Evolutionary conservation across 2,888 invertebrate genomes (phyloP), one percentile per base, ranked within the genome.

Genomic region (Auanema sp.): DNA sequence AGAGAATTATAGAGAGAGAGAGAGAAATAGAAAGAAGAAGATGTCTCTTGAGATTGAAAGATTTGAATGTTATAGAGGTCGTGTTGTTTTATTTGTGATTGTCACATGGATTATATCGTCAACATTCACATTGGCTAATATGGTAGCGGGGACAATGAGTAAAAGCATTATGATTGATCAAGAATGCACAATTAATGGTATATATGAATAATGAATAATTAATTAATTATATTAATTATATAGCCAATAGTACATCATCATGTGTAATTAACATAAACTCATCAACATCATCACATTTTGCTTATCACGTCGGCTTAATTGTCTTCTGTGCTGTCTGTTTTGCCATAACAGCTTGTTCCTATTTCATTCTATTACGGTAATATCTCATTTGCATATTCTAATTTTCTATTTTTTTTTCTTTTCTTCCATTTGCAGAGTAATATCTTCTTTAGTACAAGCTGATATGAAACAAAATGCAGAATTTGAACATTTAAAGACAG

Each of bases 301-400:
- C 68, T 14, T 71, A 71, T 41, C 73, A 69, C 57, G 56, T 69
- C 55, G 62, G 63, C 18, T 50, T 73, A 11, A 65, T 75, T 57
- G 60, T 67, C 5, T 78, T 78, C 58, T 79, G 77, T 62, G 33
- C 71, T 14, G 49, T 68, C 25, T 76, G 77, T 51, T 65, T 79
- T 8, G 66, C 66, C 21, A 64, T 75, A 33, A 76, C 77, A n/a
- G 61, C 72, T 43, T 59, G 65, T 16, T 74, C 72, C 58, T 79
- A 78, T 57, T 49, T 47, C 47, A 47, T 47, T 47, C 47, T 47
- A 47, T 47, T 18, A 21, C 21, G 21, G 47, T 18, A 47, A 21
- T 47, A 21, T 47, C 21, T 18, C 16, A 47, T 47, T 47, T 47
- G 47, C 16, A 18, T 6, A 21, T 25, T 18, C 11, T 21, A 12